These are phyloP conservation scores for Tiliqua scincoides DNA, from an alignment of 2,113 vertebrate species.

Conservation along the genomic window DNA sequence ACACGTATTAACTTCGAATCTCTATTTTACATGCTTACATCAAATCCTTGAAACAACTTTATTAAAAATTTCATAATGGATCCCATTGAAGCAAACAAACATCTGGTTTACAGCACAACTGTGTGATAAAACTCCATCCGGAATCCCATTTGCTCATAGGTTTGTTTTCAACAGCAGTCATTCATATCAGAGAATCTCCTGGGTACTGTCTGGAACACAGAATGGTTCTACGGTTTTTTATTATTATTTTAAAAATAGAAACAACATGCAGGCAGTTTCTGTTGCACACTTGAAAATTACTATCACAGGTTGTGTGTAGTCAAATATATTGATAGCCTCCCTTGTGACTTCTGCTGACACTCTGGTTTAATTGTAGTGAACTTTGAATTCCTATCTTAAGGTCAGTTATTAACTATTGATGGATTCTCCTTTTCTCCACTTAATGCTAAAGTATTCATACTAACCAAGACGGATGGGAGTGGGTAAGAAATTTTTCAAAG, in stretches of 20 bases:
- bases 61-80: constrained; percentile 75
- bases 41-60: constrained; percentile 69
- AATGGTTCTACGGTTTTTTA: constrained; percentile 65
- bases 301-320: constrained; percentile 68
- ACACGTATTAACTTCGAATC: constrained; percentile 51
- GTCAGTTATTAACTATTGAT: constrained; percentile 86
- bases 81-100: constrained; percentile 64
- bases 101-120: constrained; percentile 69
- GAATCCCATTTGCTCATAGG: constrained; percentile 63
- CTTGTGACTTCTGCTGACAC: constrained; percentile 78
- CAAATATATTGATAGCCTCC: constrained; percentile 78
- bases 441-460: constrained; percentile 82
- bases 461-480: constrained; percentile 80
- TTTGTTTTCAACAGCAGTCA: constrained; percentile 51
- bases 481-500: constrained; percentile 73
- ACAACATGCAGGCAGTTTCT: constrained; percentile 61
- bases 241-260: constrained; percentile 57
- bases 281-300: constrained; percentile 70
- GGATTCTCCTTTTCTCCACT: constrained; percentile 82
- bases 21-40: constrained; percentile 57
- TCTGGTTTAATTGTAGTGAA: constrained; percentile 82
- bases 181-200: constrained; percentile 63
- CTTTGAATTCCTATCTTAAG: constrained; percentile 85
- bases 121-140: constrained; percentile 67
- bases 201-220: constrained; percentile 59